Base-by-base conservation (phyloP, 2,888 invertebrate genomes). In the Hemaris fuciformis region DNA sequence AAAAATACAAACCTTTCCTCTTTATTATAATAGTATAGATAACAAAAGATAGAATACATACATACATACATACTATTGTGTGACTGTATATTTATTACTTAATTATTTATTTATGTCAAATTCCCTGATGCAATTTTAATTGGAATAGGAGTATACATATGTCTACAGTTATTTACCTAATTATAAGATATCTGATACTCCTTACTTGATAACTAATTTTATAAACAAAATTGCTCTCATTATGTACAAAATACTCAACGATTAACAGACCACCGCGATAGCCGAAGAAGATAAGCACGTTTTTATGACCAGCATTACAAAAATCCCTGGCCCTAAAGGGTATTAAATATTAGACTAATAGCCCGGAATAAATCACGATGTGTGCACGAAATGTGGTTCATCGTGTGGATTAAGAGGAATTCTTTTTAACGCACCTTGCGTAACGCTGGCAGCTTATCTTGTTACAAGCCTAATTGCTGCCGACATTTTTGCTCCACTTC, bases 371-470 rank as follows among this genome's bases (percentile, higher is more conserved):
- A 53, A 53, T 53, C 53, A 53, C 38, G n/a, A 13, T 38, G 38
- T n/a, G 4, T 53, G 53, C 31, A 53, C 27, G 27, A 31, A 53
- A 31, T 31, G 15, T 3, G 31, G n/a, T 34, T 46, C 22, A 45
- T 45, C 34, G 46, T 34, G 22, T 10, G 48, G 48, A 60, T 60
- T 48, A 60, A 8, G 46, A 23, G 22, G 15, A 8, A 23, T 46
- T 23, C 15, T 34, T 59, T 48, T 34, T n/a, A n/a, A 20, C 59
- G 38, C 23, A 48, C 15, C 22, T 64, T 61, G 59, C 59, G 61
- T 34, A 64, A 64, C 34, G 27, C 43, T 22, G 42, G 38, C 25
- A n/a, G 56, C 61, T 61, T 64, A 64, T 64, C 63, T 63, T 20
- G 60, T 60, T 45, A 13, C 22, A 15, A 57, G 57, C 45, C 25